Percentiles rank a stretch among this genome's conserved stretches.
Evolutionary conservation across 2,113 vertebrate species (phyloP).

Genomic region (Equus quagga): DNA sequence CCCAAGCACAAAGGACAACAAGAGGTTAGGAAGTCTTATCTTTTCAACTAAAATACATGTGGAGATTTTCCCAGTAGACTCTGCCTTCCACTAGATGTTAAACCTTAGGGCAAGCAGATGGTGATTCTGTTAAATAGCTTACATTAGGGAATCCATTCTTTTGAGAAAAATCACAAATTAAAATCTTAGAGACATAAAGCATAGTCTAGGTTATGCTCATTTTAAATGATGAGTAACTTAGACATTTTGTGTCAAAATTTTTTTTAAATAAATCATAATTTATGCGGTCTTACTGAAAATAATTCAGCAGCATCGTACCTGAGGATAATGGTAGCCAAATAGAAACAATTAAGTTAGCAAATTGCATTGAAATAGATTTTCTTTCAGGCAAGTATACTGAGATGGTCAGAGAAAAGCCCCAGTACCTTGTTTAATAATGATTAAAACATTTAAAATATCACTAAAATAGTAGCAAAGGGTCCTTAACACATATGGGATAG

Average conservation of each 20-base stretch:
- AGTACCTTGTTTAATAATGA: neutral
- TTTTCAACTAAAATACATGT: constrained; percentile 34
- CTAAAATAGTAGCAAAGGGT: neutral
- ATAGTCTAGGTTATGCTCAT: neutral
- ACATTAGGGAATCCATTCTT: neutral
- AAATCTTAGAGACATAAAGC: neutral
- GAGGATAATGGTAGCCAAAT: neutral
- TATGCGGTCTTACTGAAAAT: neutral
- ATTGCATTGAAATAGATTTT: neutral
- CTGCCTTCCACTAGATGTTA: constrained; percentile 16
- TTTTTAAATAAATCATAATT: neutral
- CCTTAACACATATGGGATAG: neutral
- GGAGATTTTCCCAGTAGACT: neutral
- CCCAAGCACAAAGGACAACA: neutral
- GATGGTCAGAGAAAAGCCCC: neutral
- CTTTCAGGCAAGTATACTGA: neutral
- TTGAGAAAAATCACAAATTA: neutral
- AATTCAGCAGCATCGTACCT: neutral
- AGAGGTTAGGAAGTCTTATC: neutral
- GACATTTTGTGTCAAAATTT: neutral
- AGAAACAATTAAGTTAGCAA: neutral
- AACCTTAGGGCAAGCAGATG: constrained; percentile 54
- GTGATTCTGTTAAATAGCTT: constrained; percentile 21
- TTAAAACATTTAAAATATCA: neutral
- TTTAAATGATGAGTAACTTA: neutral